phyloP scores from a whole-genome alignment of 2,888 invertebrate genomes.

The Barypeithes pellucidus region DNA sequence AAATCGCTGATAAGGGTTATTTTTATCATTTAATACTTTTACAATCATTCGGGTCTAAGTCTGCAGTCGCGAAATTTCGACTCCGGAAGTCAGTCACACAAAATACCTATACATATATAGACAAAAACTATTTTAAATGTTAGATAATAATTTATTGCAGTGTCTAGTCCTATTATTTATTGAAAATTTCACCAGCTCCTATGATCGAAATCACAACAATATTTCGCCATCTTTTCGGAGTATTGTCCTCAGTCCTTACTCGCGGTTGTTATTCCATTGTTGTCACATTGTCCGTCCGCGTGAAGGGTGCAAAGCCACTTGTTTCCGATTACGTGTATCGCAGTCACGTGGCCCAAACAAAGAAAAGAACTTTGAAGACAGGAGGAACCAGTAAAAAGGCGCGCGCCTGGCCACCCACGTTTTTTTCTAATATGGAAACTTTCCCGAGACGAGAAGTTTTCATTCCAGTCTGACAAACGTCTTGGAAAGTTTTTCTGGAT shows the following conservation, averaged over 20 bases:
- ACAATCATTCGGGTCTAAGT: slow-evolving; percentile 2
- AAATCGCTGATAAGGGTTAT: slow-evolving; percentile 33
- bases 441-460: slow-evolving; percentile 11
- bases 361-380: slow-evolving; percentile 25
- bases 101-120: not conserved
- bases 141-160: not conserved
- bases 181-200: not conserved
- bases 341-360: slow-evolving; percentile 45
- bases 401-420: slow-evolving; percentile 63
- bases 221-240: too few relatives aligned
- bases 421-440: slow-evolving; percentile 42
- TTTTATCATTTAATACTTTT: slow-evolving; percentile 40
- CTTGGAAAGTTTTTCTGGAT: slow-evolving; percentile 31
- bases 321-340: not conserved
- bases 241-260: too few relatives aligned
- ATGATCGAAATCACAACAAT: not conserved
- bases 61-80: slow-evolving; percentile 1
- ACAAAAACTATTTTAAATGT: not conserved
- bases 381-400: slow-evolving; percentile 49
- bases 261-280: too few relatives aligned
- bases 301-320: slow-evolving; percentile 19
- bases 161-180: not conserved
- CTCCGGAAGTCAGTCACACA: not conserved
- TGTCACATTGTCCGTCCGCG: not conserved
- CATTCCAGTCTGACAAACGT: slow-evolving; percentile 40